A percentile compares a stretch with the other conserved stretches of the same genome.
phyloP scores from a whole-genome alignment of 2,797 vertebrate species.

The Avahi laniger region DNA sequence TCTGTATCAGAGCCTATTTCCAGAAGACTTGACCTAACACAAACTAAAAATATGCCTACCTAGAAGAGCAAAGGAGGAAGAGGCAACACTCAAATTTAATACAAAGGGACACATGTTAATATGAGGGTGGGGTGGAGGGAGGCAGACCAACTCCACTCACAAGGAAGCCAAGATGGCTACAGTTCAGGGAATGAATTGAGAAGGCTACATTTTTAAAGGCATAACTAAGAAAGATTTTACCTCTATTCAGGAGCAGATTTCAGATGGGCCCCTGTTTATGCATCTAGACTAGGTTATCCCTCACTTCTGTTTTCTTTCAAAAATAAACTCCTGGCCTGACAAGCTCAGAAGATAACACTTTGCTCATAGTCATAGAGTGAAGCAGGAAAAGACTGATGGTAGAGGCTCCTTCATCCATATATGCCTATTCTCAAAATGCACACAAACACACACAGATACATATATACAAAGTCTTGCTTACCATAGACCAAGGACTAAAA shows the following conservation, averaged over 20 bases:
- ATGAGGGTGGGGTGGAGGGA: neutral
- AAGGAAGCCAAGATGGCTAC: slow-evolving; percentile 3
- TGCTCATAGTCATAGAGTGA: neutral
- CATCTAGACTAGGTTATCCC: neutral
- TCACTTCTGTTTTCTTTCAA: slow-evolving; percentile 37
- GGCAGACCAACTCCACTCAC: neutral
- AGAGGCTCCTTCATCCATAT: neutral
- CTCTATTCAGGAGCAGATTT: neutral
- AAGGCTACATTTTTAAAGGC: neutral
- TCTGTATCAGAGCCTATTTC: slow-evolving; percentile 24
- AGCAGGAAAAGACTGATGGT: neutral
- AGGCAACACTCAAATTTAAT: neutral
- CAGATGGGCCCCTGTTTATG: neutral
- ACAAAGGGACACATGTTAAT: neutral
- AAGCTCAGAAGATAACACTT: neutral
- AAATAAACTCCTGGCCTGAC: slow-evolving; percentile 11
- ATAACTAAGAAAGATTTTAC: slow-evolving; percentile 17
- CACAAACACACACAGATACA: neutral
- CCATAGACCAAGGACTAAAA: neutral
- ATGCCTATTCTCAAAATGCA: neutral
- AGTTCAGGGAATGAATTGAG: neutral
- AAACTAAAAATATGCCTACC: slow-evolving; percentile 13
- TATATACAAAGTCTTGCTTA: neutral
- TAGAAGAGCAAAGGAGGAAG: neutral
- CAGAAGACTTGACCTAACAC: neutral